Evolutionary conservation across 2,113 vertebrate species (phyloP), one percentile per base, ranked within the genome.

Genomic region (Gavialis gangeticus): DNA sequence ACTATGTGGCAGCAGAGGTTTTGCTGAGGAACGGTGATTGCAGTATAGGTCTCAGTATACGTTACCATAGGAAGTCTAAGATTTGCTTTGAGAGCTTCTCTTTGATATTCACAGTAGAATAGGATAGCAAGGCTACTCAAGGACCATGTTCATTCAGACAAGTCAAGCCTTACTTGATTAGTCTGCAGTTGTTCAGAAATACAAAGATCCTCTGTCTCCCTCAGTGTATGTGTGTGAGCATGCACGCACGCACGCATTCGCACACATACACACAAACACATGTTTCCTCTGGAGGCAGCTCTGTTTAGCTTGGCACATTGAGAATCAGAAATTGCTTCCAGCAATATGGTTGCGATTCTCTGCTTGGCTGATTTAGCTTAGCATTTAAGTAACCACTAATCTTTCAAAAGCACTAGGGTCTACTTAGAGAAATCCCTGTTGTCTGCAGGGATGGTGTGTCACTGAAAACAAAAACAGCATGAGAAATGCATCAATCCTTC

Each of bases 371-470:
- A 89, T 79, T 96, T 93, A 90, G 97, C 95, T 97, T 79, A 97
- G 96, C 97, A 89, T 92, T 94, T 96, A 89, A 98, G 93, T 67
- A 97, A 94, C 96, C 88, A 60, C 96, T 97, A 91, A 98, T 98
- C 97, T 97, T 86, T 34, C 89, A 30, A 95, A 97, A 97, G 97
- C 96, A 67, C 96, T n/a, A 88, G 96, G 95, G 96, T 91, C 97
- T 96, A 91, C 97, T 96, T 71, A 85, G 87, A 96, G 95, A 95
- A 97, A 97, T 95, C 97, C 97, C 95, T 9, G 28, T 78, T 93
- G 96, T 94, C 97, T 91, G 95, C 85, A 67, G 95, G 95, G 96
- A 92, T 77, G 95, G 59, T 2, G 76, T 11, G 69, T 82, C 63
- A 57, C 85, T 67, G 96, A 95, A 82, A 97, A 95, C 91, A 81